Conservation (phyloP, 1,140 invertebrate genomes). For the Trachymyrmex cornetzi region DNA sequence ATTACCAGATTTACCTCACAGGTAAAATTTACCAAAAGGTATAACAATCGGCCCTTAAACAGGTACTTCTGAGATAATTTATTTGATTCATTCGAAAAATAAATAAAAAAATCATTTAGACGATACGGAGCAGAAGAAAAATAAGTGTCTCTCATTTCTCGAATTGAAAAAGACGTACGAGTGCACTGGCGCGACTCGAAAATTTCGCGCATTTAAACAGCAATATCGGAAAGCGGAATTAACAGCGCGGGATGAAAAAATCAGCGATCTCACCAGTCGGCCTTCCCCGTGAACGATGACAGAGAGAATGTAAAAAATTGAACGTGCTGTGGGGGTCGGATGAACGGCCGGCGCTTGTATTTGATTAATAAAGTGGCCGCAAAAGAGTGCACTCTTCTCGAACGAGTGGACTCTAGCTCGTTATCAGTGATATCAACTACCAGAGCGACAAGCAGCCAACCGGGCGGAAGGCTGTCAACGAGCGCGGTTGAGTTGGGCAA, state of each 20-base stretch:
- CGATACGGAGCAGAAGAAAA: not conserved
- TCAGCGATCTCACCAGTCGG: not conserved
- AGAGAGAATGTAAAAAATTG: not conserved
- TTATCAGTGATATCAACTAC: conserved; percentile 76
- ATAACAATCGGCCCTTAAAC: too few species aligned
- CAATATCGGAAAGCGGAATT: conserved; percentile 35
- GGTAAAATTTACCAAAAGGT: too few species aligned
- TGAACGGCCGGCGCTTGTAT: conserved; percentile 43
- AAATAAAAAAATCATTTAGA: not conserved
- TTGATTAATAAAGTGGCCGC: conserved; percentile 77
- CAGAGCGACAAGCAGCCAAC: conserved; percentile 69
- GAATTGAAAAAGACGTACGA: not conserved
- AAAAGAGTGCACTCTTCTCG: conserved; percentile 65
- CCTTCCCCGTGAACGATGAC: not conserved
- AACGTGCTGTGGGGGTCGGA: not conserved
- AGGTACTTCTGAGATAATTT: not conserved
- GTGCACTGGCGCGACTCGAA: not conserved
- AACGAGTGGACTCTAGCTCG: conserved; percentile 67
- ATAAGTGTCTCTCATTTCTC: not conserved
- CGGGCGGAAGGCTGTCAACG: conserved; percentile 68
- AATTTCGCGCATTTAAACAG: not conserved
- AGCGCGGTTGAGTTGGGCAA: conserved; percentile 66
- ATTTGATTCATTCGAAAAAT: not conserved
- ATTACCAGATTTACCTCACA: too few species aligned
- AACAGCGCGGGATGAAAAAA: not conserved